Evolutionary conservation across 2,888 invertebrate genomes (phyloP).

Genomic region (Drosophila infuscata): DNA sequence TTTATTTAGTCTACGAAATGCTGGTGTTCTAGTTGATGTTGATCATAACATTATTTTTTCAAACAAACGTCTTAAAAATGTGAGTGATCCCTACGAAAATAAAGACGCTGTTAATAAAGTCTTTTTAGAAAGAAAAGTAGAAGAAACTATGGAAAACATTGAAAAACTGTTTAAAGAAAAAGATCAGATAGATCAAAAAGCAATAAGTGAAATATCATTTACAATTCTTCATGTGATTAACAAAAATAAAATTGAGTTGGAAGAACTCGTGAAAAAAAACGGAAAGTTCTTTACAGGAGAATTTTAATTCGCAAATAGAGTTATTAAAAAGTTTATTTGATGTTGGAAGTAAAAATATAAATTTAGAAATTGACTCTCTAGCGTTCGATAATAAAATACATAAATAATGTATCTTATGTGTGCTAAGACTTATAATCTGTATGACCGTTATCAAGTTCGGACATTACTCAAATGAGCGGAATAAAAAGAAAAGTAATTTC

Average conservation of each 20-base stretch:
- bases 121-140: not conserved
- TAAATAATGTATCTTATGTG: too few relatives aligned
- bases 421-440: not conserved
- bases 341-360: not conserved
- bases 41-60: constrained; percentile 5
- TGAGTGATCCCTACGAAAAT: not conserved
- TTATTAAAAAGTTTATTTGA: too few relatives aligned
- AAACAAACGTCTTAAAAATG: not conserved
- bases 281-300: not conserved
- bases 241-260: too few relatives aligned
- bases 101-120: constrained; percentile 1
- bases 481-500: too few relatives aligned
- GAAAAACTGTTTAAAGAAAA: too few relatives aligned
- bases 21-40: not conserved
- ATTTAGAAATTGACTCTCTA: not conserved
- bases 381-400: too few relatives aligned
- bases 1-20: constrained; percentile 59
- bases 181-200: not conserved
- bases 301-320: too few relatives aligned
- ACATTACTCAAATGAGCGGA: too few relatives aligned
- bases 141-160: not conserved
- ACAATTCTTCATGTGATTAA: not conserved
- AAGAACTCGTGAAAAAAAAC: not conserved
- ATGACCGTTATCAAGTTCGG: not conserved
- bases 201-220: too few relatives aligned